phyloP scores from a whole-genome alignment of 2,797 vertebrate species.

The Antrozous pallidus region DNA sequence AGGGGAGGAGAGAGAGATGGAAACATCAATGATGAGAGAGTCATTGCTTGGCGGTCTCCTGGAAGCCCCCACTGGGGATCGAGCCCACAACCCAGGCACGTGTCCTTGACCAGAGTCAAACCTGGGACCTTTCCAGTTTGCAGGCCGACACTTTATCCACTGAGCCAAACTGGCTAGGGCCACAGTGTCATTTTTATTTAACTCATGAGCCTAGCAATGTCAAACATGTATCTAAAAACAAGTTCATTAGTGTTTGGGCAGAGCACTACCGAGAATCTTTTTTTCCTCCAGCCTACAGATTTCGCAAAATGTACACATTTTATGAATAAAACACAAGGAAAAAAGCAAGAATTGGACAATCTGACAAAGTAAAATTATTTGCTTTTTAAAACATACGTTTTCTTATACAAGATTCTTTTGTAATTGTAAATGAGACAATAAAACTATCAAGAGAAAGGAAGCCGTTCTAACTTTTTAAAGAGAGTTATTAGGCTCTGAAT shows the following conservation, averaged over 20 bases:
- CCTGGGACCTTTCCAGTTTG: no score
- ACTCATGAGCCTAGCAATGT: slow-evolving; percentile 82
- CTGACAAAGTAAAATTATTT: not conserved
- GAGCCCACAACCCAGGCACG: no score
- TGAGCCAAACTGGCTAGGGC: no score
- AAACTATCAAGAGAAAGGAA: not conserved
- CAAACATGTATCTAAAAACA: slow-evolving; percentile 84
- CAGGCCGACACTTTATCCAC: no score
- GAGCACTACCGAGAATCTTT: slow-evolving; percentile 85
- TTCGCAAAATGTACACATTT: slow-evolving; percentile 84
- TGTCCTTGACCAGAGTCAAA: no score
- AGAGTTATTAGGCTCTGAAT: not conserved
- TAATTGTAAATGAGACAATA: not conserved
- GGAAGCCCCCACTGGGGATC: no score
- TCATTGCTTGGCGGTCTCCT: no score
- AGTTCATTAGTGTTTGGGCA: slow-evolving; percentile 89
- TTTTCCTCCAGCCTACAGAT: slow-evolving; percentile 64
- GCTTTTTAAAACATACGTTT: not conserved
- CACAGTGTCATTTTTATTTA: slow-evolving; percentile 78
- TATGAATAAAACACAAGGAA: slow-evolving; percentile 82
- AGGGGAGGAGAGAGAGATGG: no score
- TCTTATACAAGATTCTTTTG: not conserved
- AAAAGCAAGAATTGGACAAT: not conserved
- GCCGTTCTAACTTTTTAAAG: not conserved
- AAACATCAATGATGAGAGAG: no score